A percentile compares a stretch with the other conserved stretches of the same genome.
phyloP scores from a whole-genome alignment of 2,113 vertebrate genomes.

The Grammomys dolichurus region DNA sequence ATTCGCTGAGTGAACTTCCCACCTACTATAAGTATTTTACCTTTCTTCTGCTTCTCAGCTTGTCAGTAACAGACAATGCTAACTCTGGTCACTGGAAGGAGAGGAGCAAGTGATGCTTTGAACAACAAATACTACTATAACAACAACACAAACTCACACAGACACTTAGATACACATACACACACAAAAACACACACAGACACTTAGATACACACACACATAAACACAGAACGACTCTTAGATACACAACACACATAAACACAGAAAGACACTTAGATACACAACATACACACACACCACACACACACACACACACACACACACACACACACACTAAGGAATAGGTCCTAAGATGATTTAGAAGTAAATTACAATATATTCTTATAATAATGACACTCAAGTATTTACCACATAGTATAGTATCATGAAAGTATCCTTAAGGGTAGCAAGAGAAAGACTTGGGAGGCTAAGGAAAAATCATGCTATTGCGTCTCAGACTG shows the following conservation, averaged over 20 bases:
- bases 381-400: neutral
- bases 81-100: neutral
- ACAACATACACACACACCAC: too few relatives aligned
- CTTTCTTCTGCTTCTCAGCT: slow-evolving; percentile 11
- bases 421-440: neutral
- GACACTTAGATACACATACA: too few relatives aligned
- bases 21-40: neutral
- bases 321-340: neutral
- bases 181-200: too few relatives aligned
- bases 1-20: neutral
- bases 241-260: neutral
- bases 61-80: neutral
- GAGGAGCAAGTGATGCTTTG: neutral
- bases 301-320: too few relatives aligned
- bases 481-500: neutral
- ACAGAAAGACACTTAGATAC: too few relatives aligned
- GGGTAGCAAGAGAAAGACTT: neutral
- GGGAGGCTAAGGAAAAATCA: neutral
- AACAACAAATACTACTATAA: neutral
- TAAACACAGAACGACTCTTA: too few relatives aligned
- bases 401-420: neutral
- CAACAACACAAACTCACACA: neutral
- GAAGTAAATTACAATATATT: neutral
- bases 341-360: neutral
- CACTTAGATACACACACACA: too few relatives aligned